A percentile compares a stretch with the other conserved stretches of the same genome.
Conservation (phyloP, 2,888 invertebrate species). For the Agonopterix subpropinquella region DNA sequence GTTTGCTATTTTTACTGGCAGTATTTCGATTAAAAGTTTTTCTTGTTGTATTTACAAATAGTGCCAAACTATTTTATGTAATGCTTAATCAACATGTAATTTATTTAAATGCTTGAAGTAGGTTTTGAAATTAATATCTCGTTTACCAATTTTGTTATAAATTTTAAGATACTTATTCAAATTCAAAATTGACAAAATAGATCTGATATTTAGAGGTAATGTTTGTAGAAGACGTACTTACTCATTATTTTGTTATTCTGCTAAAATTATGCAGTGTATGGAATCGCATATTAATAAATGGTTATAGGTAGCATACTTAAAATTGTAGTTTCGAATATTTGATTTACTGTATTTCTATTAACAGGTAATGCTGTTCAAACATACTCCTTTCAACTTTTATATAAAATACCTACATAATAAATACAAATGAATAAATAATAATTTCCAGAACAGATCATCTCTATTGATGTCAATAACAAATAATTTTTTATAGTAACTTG, state of each 20-base stretch:
- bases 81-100: background rate
- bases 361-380: slow-evolving; percentile 3
- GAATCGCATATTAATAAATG: slow-evolving; percentile 7
- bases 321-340: slow-evolving; percentile 1
- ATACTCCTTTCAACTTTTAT: background rate
- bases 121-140: slow-evolving; percentile 21
- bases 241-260: slow-evolving; percentile 13
- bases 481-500: slow-evolving; percentile 9
- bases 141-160: slow-evolving; percentile 20
- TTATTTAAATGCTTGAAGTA: too few relatives aligned
- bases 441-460: background rate
- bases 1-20: slow-evolving; percentile 37
- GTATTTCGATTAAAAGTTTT: slow-evolving; percentile 37
- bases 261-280: slow-evolving; percentile 20
- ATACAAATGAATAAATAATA: background rate
- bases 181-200: slow-evolving; percentile 19
- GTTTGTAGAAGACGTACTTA: slow-evolving; percentile 17
- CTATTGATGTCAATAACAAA: background rate
- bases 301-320: background rate
- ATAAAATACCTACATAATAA: background rate
- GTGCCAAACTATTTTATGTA: slow-evolving; percentile 62
- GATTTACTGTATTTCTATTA: slow-evolving; percentile 13
- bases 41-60: slow-evolving; percentile 36
- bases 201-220: slow-evolving; percentile 22
- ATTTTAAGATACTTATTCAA: slow-evolving; percentile 17